Evolutionary conservation across 1,140 invertebrate species (phyloP).

Genomic region (Nasonia longicornis): DNA sequence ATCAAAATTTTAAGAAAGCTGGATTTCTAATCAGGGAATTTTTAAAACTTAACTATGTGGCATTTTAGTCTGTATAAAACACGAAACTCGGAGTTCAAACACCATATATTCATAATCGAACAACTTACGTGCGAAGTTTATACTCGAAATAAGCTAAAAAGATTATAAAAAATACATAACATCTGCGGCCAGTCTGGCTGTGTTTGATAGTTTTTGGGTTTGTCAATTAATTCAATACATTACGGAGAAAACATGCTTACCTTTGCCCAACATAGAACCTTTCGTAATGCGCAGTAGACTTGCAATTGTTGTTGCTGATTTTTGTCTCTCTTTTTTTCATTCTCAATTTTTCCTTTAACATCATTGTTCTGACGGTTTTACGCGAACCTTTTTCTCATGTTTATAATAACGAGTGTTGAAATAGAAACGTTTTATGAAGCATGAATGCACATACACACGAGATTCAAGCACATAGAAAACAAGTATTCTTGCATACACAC

Average conservation of each 20-base stretch:
- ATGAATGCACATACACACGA: slow-evolving; percentile 58
- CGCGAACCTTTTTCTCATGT: slow-evolving; percentile 13
- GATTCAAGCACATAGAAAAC: slow-evolving; percentile 47
- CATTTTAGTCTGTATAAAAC: too few relatives aligned
- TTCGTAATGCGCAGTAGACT: slow-evolving; percentile 50
- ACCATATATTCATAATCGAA: too few relatives aligned
- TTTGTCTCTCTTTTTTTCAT: slow-evolving; percentile 33
- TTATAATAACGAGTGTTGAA: slow-evolving; percentile 2
- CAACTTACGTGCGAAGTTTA: background rate
- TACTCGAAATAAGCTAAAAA: background rate
- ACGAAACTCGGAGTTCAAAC: too few relatives aligned
- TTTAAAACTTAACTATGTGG: background rate
- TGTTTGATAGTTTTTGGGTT: background rate
- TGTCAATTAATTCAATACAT: background rate
- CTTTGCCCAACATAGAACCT: slow-evolving; percentile 61
- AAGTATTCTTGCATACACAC: slow-evolving; percentile 9
- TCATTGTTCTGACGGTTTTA: slow-evolving; percentile 31
- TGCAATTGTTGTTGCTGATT: slow-evolving; percentile 50
- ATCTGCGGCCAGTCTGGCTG: background rate
- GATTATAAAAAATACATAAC: background rate
- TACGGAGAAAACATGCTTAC: slow-evolving; percentile 49
- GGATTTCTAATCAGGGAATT: background rate
- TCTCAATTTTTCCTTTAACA: slow-evolving; percentile 52
- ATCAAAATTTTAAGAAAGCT: background rate
- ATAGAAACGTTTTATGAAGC: slow-evolving; percentile 48